Conservation (phyloP, 2,797 vertebrate species). For the Acrocephalus scirpaceus region DNA sequence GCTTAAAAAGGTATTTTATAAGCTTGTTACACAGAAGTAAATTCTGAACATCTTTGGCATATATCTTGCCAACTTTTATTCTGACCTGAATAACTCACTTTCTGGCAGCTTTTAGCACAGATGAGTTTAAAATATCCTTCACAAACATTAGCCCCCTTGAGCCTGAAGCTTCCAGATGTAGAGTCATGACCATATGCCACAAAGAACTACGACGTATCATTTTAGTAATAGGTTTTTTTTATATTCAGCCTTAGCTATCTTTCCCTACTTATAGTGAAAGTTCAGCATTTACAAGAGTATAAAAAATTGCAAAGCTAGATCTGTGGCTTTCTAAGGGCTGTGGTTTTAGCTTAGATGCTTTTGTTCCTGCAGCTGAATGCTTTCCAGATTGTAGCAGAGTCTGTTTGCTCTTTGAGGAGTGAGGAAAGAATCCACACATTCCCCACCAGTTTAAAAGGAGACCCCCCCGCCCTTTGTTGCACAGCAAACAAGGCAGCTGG, state of each 20-base stretch:
- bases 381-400: conserved; percentile 37
- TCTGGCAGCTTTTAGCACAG: conserved; percentile 65
- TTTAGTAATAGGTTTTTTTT: conserved; percentile 10
- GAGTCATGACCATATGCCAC: conserved; percentile 67
- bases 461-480: conserved; percentile 42
- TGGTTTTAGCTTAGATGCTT: conserved; percentile 16
- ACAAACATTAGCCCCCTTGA: conserved; percentile 67
- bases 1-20: conserved; percentile 76
- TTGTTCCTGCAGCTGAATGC: conserved; percentile 61
- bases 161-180: conserved; percentile 74
- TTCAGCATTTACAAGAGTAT: not conserved
- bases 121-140: conserved; percentile 70
- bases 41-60: conserved; percentile 73
- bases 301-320: not conserved
- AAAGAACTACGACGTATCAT: not conserved
- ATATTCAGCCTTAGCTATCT: not conserved
- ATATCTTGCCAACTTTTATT: conserved; percentile 70
- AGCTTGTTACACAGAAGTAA: conserved; percentile 66
- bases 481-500: conserved; percentile 45
- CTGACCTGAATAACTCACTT: conserved; percentile 70
- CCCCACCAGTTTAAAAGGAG: conserved; percentile 27
- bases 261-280: not conserved
- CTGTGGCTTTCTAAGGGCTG: conserved; percentile 1
- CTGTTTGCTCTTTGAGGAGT: conserved; percentile 53
- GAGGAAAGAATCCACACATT: conserved; percentile 55